phyloP scores from a whole-genome alignment of 2,888 invertebrate genomes.

The Pristionchus japonicus region DNA sequence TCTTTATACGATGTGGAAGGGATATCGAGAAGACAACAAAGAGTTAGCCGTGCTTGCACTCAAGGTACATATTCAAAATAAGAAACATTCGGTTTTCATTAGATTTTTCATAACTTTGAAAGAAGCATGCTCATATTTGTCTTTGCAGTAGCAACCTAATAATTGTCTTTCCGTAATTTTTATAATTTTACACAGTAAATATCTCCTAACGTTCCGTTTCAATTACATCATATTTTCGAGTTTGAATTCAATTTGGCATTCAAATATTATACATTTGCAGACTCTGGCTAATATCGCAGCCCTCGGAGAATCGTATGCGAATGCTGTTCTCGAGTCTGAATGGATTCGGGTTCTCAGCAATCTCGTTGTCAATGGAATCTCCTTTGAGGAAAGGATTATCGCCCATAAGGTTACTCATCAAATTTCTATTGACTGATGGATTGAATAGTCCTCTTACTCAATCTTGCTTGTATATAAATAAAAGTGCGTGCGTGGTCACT shows the following conservation, averaged over 20 bases:
- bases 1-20: slow-evolving; percentile 34
- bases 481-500: not conserved
- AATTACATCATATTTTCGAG: too few relatives aligned
- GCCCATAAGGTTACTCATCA: slow-evolving; percentile 70
- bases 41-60: slow-evolving; percentile 29
- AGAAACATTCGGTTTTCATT: too few relatives aligned
- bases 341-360: slow-evolving; percentile 65
- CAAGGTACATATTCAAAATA: slow-evolving; percentile 16
- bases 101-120: too few relatives aligned
- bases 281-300: slow-evolving; percentile 67
- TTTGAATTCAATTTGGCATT: not conserved
- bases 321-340: slow-evolving; percentile 58
- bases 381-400: slow-evolving; percentile 61
- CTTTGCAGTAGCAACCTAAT: too few relatives aligned
- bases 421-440: not conserved
- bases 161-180: too few relatives aligned
- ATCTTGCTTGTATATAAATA: not conserved
- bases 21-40: slow-evolving; percentile 14
- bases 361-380: slow-evolving; percentile 59
- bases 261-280: slow-evolving; percentile 49
- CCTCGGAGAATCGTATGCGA: slow-evolving; percentile 59
- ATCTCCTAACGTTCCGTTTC: too few relatives aligned
- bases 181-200: too few relatives aligned
- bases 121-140: too few relatives aligned
- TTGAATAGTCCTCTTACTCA: not conserved